Conservation (phyloP, 2,888 invertebrate species). For the Patella caerulea region DNA sequence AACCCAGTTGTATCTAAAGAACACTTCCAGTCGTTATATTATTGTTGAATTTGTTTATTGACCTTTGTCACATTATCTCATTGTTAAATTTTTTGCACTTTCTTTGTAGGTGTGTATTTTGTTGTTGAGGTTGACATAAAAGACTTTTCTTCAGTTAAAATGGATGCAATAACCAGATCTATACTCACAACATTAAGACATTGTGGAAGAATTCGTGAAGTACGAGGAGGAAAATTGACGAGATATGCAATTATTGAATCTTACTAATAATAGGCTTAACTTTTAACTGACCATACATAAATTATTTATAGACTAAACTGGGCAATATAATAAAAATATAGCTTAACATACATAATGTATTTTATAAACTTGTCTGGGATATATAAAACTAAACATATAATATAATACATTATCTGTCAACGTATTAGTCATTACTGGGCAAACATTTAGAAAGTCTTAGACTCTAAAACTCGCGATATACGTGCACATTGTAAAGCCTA, state of each 20-base stretch:
- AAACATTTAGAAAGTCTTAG: no score
- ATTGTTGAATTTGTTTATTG: neutral
- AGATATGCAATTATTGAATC: constrained; percentile 55
- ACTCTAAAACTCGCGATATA: no score
- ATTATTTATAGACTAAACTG: no score
- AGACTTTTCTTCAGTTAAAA: constrained; percentile 57
- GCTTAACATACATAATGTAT: no score
- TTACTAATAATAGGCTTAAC: constrained; percentile 30
- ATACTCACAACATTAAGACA: constrained; percentile 67
- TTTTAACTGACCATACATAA: no score
- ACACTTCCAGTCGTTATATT: neutral
- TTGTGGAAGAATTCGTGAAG: constrained; percentile 65
- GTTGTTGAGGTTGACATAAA: constrained; percentile 66
- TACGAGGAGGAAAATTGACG: constrained; percentile 61
- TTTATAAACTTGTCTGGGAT: no score
- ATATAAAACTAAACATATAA: no score
- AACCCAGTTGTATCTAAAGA: neutral
- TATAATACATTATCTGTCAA: no score
- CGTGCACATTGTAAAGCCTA: no score
- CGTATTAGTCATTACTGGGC: no score
- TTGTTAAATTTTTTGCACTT: neutral
- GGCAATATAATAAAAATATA: no score
- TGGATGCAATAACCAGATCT: constrained; percentile 55
- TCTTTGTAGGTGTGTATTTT: constrained; percentile 63
- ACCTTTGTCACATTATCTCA: no score